Conservation (phyloP, 2,888 invertebrate species). For the Monochamus alternatus region DNA sequence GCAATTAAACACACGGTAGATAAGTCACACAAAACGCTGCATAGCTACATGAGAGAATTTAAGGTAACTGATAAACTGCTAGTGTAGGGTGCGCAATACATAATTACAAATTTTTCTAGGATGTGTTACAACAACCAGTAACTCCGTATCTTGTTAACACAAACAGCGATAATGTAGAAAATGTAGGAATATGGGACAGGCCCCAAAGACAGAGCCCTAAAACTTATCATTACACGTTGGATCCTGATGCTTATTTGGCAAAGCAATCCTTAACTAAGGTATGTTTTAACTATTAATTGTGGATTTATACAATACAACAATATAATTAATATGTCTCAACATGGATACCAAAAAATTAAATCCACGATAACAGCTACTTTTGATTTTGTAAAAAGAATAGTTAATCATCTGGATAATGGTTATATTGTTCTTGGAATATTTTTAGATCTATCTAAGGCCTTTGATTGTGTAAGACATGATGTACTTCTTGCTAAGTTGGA, state of each 20-base stretch:
- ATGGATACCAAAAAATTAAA: no score
- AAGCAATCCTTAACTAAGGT: constrained; percentile 58
- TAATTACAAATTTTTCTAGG: constrained; percentile 65
- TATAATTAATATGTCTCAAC: no score
- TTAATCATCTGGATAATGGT: no score
- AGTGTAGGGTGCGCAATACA: background rate
- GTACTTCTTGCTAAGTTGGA: no score
- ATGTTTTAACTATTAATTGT: background rate
- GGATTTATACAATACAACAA: no score
- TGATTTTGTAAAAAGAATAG: no score
- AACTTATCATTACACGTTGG: constrained; percentile 71
- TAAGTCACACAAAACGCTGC: constrained; percentile 89
- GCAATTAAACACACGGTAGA: constrained; percentile 91
- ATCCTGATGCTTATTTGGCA: constrained; percentile 63
- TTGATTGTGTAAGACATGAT: no score
- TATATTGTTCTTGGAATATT: no score
- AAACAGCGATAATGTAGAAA: constrained; percentile 68
- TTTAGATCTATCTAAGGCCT: no score
- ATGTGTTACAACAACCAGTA: constrained; percentile 74
- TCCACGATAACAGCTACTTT: no score
- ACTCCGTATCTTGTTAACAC: constrained; percentile 70
- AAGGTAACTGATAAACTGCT: constrained; percentile 71
- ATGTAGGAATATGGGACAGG: constrained; percentile 77
- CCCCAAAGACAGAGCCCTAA: constrained; percentile 73
- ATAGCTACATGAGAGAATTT: constrained; percentile 90